Percentiles rank a stretch among this genome's conserved stretches.
Conservation (phyloP, 2,888 invertebrate genomes). For the Drosophila nigricruria region DNA sequence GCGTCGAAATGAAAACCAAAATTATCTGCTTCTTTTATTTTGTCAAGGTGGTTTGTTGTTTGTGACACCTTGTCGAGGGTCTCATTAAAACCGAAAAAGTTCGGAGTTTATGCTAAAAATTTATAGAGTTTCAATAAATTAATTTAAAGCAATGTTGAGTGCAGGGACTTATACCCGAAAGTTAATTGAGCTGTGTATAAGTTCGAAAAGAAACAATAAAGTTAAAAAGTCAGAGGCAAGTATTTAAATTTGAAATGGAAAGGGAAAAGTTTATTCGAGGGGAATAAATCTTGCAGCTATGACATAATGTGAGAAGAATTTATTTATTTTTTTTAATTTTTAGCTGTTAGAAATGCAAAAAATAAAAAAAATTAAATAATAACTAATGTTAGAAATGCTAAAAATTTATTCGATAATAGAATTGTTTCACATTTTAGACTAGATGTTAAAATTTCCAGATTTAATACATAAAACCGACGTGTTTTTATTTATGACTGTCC, state of each 20-base stretch:
- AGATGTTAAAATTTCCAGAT: not conserved
- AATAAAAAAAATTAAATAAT: too few species aligned
- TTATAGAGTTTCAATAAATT: not conserved
- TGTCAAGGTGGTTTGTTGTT: constrained; percentile 6
- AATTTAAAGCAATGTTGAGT: not conserved
- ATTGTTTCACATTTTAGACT: too few species aligned
- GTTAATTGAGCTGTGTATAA: constrained; percentile 5
- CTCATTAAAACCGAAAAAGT: constrained; percentile 10
- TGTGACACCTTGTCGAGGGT: constrained; percentile 29
- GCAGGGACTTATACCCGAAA: not conserved
- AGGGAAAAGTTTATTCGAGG: too few species aligned
- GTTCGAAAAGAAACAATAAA: constrained; percentile 16
- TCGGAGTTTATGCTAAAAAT: not conserved
- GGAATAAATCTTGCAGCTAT: too few species aligned
- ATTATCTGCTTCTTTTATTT: constrained; percentile 4
- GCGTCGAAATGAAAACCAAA: constrained; percentile 5
- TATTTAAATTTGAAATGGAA: not conserved
- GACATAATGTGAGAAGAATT: too few species aligned
- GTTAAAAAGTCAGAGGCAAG: constrained; percentile 7
- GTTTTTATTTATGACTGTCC: not conserved
- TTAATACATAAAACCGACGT: too few species aligned
- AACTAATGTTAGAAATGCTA: too few species aligned
- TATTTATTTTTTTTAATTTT: too few species aligned
- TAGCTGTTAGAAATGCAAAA: too few species aligned
- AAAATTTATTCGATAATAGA: too few species aligned